Evolutionary conservation across 1,140 invertebrate species (phyloP).

Genomic region (Penaeus japonicus): DNA sequence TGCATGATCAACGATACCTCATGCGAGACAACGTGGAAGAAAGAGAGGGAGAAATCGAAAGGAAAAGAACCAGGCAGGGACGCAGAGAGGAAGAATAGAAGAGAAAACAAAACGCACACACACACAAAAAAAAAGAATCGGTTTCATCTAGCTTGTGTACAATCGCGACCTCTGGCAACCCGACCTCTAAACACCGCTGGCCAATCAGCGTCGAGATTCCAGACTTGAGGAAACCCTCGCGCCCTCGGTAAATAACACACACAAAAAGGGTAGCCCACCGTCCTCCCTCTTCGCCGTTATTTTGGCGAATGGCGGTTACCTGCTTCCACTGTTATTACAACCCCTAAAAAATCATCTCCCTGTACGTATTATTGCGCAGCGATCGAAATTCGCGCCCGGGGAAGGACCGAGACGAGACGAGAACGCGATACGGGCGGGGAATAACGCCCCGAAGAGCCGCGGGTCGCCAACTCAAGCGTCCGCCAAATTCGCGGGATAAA

Average conservation of each 20-base stretch:
- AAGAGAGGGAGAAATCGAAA: neutral
- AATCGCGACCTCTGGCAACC: slow-evolving; percentile 15
- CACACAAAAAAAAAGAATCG: neutral
- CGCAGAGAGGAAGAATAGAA: neutral
- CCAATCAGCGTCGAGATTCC: slow-evolving; percentile 52
- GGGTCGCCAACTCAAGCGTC: slow-evolving; percentile 14
- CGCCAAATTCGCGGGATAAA: slow-evolving; percentile 34
- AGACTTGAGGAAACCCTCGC: slow-evolving; percentile 54
- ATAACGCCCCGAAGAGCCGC: too few relatives aligned
- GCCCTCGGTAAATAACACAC: slow-evolving; percentile 52
- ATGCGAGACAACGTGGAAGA: neutral
- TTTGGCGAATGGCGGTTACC: slow-evolving; percentile 13
- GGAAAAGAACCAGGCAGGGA: neutral
- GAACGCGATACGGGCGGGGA: neutral
- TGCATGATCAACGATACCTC: too few relatives aligned
- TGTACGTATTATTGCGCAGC: too few relatives aligned
- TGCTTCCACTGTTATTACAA: too few relatives aligned
- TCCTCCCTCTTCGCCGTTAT: neutral
- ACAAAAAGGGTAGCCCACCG: slow-evolving; percentile 55
- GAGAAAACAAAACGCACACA: neutral
- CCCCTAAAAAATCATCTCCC: too few relatives aligned
- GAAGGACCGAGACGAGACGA: too few relatives aligned
- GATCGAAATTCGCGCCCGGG: too few relatives aligned
- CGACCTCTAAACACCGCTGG: slow-evolving; percentile 46
- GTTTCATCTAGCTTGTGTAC: neutral